Conservation (phyloP, 2,797 vertebrate genomes). For the Dicrostonyx torquatus region DNA sequence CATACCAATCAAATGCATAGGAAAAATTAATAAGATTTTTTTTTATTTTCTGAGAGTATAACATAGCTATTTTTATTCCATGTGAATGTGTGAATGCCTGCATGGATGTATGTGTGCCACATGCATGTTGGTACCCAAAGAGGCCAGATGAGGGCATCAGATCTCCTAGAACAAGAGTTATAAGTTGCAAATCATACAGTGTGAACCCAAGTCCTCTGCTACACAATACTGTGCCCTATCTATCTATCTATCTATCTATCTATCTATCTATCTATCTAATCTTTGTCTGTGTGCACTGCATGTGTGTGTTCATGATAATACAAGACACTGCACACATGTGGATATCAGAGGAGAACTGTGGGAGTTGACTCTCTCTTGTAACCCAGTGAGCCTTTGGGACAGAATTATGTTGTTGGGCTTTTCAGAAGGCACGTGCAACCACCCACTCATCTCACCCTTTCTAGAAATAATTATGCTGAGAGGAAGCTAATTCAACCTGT, state of each 20-base stretch:
- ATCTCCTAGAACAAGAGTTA: not conserved
- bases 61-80: not conserved
- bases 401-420: not conserved
- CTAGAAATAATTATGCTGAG: not conserved
- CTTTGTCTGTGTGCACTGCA: not conserved
- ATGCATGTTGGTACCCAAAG: not conserved
- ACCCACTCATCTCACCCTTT: not conserved
- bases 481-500: not conserved
- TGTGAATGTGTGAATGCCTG: not conserved
- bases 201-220: not conserved
- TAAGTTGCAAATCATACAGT: not conserved
- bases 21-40: conserved; percentile 75
- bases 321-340: not conserved
- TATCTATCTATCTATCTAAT: not conserved
- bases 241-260: not conserved
- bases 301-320: not conserved
- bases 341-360: not conserved
- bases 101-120: not conserved
- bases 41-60: not conserved
- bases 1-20: conserved; percentile 67
- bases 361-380: not conserved
- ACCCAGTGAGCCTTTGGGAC: too few relatives aligned
- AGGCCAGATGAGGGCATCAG: too few relatives aligned
- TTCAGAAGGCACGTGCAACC: not conserved
- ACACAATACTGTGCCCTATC: not conserved